A percentile compares a stretch with the other conserved stretches of the same genome.
Conservation (phyloP, 2,113 vertebrate species). For the Amphiprion percula region DNA sequence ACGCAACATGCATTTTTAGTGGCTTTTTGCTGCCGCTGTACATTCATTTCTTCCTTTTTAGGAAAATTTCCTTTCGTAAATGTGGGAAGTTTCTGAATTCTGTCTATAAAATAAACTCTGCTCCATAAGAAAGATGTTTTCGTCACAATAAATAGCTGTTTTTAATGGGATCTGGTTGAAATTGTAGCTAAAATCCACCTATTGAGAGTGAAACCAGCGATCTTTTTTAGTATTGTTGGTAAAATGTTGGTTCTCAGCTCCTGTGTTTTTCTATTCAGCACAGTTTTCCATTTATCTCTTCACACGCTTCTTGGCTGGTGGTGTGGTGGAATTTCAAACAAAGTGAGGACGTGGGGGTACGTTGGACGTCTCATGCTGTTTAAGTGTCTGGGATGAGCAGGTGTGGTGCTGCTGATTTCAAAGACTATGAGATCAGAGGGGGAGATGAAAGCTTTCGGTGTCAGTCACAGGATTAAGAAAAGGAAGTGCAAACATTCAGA, state of each 20-base stretch:
- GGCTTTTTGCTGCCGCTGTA: neutral
- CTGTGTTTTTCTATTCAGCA: neutral
- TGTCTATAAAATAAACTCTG: too few species aligned
- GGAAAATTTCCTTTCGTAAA: neutral
- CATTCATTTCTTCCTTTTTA: neutral
- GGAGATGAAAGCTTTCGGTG: constrained; percentile 68
- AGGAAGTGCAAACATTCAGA: constrained; percentile 67
- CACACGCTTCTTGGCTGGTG: constrained; percentile 13
- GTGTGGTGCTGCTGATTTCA: constrained; percentile 75
- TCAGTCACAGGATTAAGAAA: constrained; percentile 64
- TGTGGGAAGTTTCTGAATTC: neutral
- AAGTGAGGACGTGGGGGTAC: constrained; percentile 54
- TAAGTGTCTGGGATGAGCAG: constrained; percentile 70
- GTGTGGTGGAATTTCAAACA: constrained; percentile 71
- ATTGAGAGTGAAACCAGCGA: neutral
- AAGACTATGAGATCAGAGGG: constrained; percentile 73
- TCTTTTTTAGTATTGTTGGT: neutral
- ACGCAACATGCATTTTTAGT: neutral
- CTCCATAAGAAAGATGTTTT: too few species aligned
- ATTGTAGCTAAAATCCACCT: neutral
- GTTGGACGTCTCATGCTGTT: constrained; percentile 47
- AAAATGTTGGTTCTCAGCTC: too few species aligned
- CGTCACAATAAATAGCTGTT: too few species aligned
- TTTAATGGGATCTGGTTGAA: neutral
- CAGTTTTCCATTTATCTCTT: constrained; percentile 20